Percentiles rank a stretch among this genome's conserved stretches.
phyloP scores from a whole-genome alignment of 53 echinoderm and acorn worm genomes.

The Apostichopus leukothele region DNA sequence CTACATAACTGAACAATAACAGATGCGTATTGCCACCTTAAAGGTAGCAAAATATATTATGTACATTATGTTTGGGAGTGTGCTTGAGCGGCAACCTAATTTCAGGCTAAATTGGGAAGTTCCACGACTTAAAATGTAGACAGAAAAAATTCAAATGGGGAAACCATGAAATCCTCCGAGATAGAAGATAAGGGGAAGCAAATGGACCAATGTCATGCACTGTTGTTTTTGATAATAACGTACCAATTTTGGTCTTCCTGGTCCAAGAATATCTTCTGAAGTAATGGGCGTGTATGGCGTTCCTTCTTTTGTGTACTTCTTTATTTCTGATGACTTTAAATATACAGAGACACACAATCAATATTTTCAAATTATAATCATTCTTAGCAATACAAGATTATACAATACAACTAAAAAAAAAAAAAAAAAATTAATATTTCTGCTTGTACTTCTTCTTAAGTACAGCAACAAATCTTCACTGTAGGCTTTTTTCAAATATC shows the following conservation, averaged over 20 bases:
- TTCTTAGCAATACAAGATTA: background rate
- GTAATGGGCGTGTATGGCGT: constrained; percentile 57
- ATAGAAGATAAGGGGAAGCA: background rate
- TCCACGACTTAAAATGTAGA: background rate
- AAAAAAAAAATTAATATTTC: too few species aligned
- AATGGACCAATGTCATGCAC: background rate
- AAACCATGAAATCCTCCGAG: background rate
- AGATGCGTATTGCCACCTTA: too few species aligned
- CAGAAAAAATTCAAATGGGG: too few species aligned
- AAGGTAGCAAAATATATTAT: too few species aligned
- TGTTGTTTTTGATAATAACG: background rate
- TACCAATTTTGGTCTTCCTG: constrained; percentile 8
- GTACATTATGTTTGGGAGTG: too few species aligned
- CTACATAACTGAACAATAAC: too few species aligned
- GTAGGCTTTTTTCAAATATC: too few species aligned
- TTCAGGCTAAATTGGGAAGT: background rate
- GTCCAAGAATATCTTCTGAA: constrained; percentile 3
- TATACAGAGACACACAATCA: too few species aligned
- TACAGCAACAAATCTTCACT: too few species aligned
- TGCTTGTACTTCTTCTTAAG: too few species aligned
- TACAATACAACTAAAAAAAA: too few species aligned
- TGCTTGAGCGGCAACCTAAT: too few species aligned
- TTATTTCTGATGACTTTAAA: constrained; percentile 69
- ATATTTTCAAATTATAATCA: background rate
- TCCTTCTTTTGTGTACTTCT: constrained; percentile 75